Evolutionary conservation across 2,113 vertebrate genomes (phyloP).

Genomic region (Microtus richardsoni): DNA sequence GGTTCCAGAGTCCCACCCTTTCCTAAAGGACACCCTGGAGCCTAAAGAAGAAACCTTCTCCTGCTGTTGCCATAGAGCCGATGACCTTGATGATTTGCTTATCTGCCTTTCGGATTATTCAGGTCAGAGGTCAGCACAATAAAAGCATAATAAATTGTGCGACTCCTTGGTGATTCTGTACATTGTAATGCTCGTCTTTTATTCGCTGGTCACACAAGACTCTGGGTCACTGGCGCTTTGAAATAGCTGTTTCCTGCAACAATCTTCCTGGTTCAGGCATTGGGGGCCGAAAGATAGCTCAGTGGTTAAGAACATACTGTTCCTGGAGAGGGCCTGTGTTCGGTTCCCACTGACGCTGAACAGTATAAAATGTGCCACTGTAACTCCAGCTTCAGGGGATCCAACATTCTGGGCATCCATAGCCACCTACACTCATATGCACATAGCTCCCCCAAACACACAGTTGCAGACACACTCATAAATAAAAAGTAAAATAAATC

Average conservation of each 20-base stretch:
- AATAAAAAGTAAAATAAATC: neutral
- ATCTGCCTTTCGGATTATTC: neutral
- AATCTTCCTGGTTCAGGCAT: neutral
- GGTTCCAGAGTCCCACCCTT: neutral
- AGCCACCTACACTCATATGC: neutral
- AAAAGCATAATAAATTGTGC: neutral
- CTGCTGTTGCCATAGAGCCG: neutral
- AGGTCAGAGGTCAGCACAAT: slow-evolving; percentile 17
- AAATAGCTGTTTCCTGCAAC: neutral
- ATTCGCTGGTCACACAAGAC: neutral
- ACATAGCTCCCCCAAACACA: neutral
- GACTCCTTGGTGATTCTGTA: neutral
- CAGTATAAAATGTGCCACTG: too few relatives aligned
- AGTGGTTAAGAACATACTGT: neutral
- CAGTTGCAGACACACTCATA: neutral
- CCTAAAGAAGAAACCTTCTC: neutral
- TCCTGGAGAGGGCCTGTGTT: neutral
- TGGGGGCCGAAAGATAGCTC: neutral
- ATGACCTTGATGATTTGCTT: neutral
- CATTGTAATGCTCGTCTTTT: neutral
- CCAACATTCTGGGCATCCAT: neutral
- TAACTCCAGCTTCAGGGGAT: neutral
- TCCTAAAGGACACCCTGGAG: neutral
- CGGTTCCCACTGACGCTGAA: fast-evolving
- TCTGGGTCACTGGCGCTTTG: neutral